Base-by-base conservation (phyloP, 2,888 invertebrate species). In the Dioctria rufipes region DNA sequence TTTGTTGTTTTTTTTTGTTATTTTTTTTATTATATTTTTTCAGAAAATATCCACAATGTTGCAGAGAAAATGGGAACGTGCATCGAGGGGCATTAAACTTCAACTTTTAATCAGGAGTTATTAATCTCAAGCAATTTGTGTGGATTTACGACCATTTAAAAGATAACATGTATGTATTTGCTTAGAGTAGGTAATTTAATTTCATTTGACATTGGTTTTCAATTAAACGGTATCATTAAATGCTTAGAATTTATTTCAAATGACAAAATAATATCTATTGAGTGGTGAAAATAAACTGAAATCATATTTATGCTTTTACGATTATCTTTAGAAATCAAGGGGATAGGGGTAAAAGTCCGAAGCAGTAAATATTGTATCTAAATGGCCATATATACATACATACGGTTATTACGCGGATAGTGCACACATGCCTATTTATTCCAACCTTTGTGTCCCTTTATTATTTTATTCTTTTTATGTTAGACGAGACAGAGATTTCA, bases 71-170 rank as follows among this genome's bases (percentile, higher is more conserved):
- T 54, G n/a, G 54, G 54, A 54, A 54, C 11, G 54, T 25, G 49
- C 6, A n/a, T 54, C 54, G 54, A 25, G 54, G 54, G 11, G 6
- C 54, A 54, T 54, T 54, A 8, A 54, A 54, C 54, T 54, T 54
- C 54, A 6, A 54, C 11, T 54, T 54, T 6, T n/a, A 11, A 54
- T 54, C 54, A n/a, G 9, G 54, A 54, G 54, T 54, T 54, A 54
- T 54, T 54, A 54, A 54, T 54, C 54, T 54, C 54, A n/a, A 54
- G 54, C 11, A 54, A 54, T 54, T 54, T 54, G n/a, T 11, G 6
- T 54, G 6, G 11, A 11, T 54, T 54, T 54, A 54, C 54, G 54
- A n/a, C 3, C 54, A 11, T 54, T 54, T 54, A 11, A 25, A n/a
- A 4, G 54, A 54, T 54, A 54, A 8, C 54, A 11, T 54, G 11